phyloP scores from a whole-genome alignment of 2,797 vertebrate genomes.

The Acropternis orthonyx region DNA sequence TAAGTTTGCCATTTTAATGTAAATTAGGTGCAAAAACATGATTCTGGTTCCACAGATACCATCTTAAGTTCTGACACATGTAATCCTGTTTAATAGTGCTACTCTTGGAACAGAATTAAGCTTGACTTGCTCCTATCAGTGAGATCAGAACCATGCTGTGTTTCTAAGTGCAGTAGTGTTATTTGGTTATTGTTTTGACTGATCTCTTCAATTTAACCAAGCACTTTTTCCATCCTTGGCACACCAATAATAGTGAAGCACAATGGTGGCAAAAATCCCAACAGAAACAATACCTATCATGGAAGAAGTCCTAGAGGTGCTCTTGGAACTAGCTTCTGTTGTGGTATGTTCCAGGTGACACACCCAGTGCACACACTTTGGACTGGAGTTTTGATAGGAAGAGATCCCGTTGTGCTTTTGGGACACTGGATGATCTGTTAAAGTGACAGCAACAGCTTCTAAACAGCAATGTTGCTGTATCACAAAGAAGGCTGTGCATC shows the following conservation, averaged over 20 bases:
- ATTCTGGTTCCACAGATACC: neutral
- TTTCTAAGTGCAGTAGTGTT: neutral
- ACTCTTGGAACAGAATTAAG: neutral
- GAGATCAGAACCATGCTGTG: neutral
- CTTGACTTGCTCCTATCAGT: neutral
- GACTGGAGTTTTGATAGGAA: constrained; percentile 7
- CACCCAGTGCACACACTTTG: neutral
- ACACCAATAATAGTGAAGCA: constrained; percentile 13
- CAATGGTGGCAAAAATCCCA: constrained; percentile 61
- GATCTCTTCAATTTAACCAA: neutral
- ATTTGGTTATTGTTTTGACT: constrained; percentile 59
- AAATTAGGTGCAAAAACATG: neutral
- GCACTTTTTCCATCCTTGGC: constrained; percentile 17
- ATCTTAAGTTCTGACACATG: neutral
- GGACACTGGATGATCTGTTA: neutral
- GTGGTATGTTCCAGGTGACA: neutral
- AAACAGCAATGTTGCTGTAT: neutral
- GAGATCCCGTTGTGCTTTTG: neutral
- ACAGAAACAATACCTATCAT: constrained; percentile 16
- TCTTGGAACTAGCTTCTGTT: neutral
- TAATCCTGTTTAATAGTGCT: neutral
- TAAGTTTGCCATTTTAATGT: neutral
- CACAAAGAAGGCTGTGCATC: neutral
- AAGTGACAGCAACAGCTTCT: neutral
- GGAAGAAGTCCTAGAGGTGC: constrained; percentile 20